Evolutionary conservation across 1,140 invertebrate genomes (phyloP), one percentile per base, ranked within the genome.

Genomic region (Drosophila quadrilineata): DNA sequence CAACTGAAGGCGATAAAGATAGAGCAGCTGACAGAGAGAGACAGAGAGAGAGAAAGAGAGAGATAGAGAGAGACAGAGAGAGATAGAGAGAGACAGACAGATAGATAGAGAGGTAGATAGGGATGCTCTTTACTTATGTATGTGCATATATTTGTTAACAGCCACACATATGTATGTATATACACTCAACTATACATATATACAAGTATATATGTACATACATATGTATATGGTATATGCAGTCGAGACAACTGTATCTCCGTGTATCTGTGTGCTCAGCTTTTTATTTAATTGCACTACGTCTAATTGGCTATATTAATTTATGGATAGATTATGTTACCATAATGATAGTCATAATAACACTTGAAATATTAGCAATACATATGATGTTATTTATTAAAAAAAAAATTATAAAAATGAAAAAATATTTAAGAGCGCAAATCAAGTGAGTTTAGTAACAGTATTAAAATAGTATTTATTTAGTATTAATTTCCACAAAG

Each of bases 71-170:
- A 52, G 21, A 6, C 12, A 26, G 24, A n/a, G 43, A 19, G 16
- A 9, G 10, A 21, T 16, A 14, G 19, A 16, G 41, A 26, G 14
- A 22, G 19, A 24, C 8, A 6, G 6, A 29, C 5, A n/a, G 45
- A 9, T 24, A 31, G 26, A n/a, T 5, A 3, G 35, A 16, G 24
- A 24, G 3, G 6, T 21, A 26, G 40, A 12, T 6, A 2, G 38
- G 38, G 38, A 60, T 62, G 29, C 57, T 60, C 9, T 38, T 60
- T 52, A 62, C 17, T 60, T 67, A 60, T 67, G n/a, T n/a, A n/a
- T n/a, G 57, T 60, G 62, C 62, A 67, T 67, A 67, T 38, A 52
- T 62, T 53, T 52, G 6, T 52, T 40, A 3, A 24, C 17, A 6
- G 12, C 22, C 28, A 50, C 3, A 35, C 26, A 60, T 12, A 21